Conservation (phyloP, 2,113 vertebrate species). For the Corythornis madagascariensis region DNA sequence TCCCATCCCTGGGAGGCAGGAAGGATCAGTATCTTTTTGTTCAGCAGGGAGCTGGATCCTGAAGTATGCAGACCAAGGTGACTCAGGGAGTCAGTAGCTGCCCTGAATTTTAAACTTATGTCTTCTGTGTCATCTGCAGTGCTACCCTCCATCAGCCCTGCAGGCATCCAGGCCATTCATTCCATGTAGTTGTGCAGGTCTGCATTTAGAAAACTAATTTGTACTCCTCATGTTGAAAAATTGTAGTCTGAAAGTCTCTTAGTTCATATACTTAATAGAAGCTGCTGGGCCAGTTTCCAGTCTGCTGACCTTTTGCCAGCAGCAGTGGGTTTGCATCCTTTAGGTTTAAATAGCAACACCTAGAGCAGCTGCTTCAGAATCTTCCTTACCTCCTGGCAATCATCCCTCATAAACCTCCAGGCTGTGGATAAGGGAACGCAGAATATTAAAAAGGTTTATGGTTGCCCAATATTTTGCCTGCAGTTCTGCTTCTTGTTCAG, state of each 20-base stretch:
- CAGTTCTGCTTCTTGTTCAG: slow-evolving; percentile 7
- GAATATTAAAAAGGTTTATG: not conserved
- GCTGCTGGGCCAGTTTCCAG: not conserved
- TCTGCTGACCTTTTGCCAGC: not conserved
- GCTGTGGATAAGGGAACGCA: not conserved
- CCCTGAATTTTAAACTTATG: slow-evolving; percentile 42
- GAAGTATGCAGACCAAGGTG: not conserved
- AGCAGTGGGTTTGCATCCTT: not conserved
- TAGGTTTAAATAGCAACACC: not conserved
- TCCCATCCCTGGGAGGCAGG: not conserved
- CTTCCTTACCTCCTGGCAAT: not conserved
- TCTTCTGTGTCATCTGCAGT: not conserved
- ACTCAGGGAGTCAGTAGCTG: slow-evolving; percentile 16
- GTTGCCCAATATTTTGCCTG: not conserved
- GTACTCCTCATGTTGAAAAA: slow-evolving; percentile 34
- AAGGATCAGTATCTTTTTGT: fast-evolving
- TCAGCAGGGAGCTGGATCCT: not conserved
- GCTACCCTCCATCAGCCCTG: not conserved
- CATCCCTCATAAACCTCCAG: not conserved
- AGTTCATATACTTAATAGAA: not conserved
- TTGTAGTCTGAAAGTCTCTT: not conserved
- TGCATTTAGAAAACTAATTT: slow-evolving; percentile 61
- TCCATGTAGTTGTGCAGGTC: not conserved
- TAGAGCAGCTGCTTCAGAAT: not conserved
- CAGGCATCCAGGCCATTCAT: slow-evolving; percentile 33